phyloP scores from a whole-genome alignment of 1,140 invertebrate genomes.

The Ceratosolen solmsi region DNA sequence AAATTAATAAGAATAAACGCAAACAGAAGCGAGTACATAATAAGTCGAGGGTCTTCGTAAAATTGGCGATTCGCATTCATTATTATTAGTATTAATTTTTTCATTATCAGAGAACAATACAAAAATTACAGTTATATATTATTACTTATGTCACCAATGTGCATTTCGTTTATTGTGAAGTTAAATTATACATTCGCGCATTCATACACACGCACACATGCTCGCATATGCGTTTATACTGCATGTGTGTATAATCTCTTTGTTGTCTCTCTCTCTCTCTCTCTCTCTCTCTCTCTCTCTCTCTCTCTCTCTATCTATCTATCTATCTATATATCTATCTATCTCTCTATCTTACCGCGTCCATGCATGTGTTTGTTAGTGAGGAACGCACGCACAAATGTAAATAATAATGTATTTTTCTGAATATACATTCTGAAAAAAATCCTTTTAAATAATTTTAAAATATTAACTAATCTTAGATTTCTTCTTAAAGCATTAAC shows the following conservation, averaged over 20 bases:
- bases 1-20: constrained; percentile 22
- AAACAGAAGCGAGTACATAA: constrained; percentile 27
- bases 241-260: no score
- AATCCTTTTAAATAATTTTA: background rate
- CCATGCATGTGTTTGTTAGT: no score
- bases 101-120: constrained; percentile 33
- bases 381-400: no score
- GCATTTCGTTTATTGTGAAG: constrained; percentile 27
- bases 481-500: background rate
- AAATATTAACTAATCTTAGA: background rate
- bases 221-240: background rate
- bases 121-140: constrained; percentile 44
- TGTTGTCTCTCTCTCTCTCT: no score
- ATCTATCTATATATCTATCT: no score
- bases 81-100: constrained; percentile 33
- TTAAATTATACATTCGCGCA: background rate
- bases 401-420: no score
- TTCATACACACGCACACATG: no score
- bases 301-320: no score
- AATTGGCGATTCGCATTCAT: constrained; percentile 28
- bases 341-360: no score
- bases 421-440: constrained; percentile 19
- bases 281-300: no score
- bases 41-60: constrained; percentile 24
- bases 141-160: constrained; percentile 43